A percentile compares a stretch with the other conserved stretches of the same genome.
Evolutionary conservation across 2,888 invertebrate genomes (phyloP).

Genomic region (Arrhopalites spinosus): DNA sequence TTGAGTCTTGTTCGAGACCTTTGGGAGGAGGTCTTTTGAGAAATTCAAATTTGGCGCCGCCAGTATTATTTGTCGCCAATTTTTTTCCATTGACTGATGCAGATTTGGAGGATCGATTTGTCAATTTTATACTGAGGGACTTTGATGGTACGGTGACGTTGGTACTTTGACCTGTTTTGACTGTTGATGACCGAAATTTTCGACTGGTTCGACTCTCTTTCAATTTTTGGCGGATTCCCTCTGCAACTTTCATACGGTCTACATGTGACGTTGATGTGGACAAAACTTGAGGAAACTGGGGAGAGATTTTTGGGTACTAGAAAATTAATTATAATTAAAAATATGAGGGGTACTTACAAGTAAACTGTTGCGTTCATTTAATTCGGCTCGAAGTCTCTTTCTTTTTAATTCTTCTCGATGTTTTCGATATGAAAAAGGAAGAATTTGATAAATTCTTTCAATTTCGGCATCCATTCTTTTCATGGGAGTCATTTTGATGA

Average conservation of each 20-base stretch:
- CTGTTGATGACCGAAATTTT: background rate
- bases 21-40: background rate
- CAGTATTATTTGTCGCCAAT: background rate
- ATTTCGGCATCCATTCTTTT: slow-evolving; percentile 5
- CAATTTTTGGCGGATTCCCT: background rate
- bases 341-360: background rate
- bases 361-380: background rate
- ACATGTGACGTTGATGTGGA: background rate
- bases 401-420: slow-evolving; percentile 1
- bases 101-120: background rate
- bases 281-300: no score
- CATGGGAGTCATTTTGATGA: background rate
- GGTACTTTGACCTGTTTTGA: background rate
- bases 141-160: background rate
- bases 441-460: background rate
- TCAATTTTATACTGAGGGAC: background rate
- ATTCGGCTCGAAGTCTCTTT: background rate
- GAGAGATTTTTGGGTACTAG: no score
- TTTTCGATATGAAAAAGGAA: background rate
- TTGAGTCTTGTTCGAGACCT: background rate
- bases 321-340: no score
- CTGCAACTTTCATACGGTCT: slow-evolving; percentile 6
- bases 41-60: background rate
- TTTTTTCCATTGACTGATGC: background rate
- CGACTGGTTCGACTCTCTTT: background rate